Conservation (phyloP, 2,113 vertebrate genomes). For the Neolamprologus caudopunctatus region DNA sequence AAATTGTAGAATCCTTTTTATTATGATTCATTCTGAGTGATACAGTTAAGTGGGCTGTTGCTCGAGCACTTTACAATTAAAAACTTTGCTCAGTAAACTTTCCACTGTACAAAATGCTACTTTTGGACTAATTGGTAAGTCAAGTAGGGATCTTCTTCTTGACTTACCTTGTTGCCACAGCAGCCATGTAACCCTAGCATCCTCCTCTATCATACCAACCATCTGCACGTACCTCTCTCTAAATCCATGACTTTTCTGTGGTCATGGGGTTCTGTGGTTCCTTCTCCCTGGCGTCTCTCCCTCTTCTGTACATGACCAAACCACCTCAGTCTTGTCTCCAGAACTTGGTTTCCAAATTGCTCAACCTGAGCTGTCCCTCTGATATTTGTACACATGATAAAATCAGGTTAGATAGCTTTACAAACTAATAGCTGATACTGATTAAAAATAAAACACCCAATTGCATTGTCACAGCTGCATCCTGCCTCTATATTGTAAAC, state of each 20-base stretch:
- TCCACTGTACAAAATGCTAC: background rate
- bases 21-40: background rate
- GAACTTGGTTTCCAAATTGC: background rate
- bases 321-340: background rate
- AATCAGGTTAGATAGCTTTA: background rate
- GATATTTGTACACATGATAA: background rate
- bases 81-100: background rate
- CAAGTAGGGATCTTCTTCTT: background rate
- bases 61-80: background rate
- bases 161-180: background rate
- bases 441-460: background rate
- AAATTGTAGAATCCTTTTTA: background rate
- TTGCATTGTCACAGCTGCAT: background rate
- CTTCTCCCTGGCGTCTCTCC: background rate
- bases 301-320: background rate
- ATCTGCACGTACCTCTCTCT: background rate
- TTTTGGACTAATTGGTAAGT: background rate
- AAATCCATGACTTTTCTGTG: background rate
- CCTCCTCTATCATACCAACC: background rate
- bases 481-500: background rate
- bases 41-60: background rate
- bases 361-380: background rate
- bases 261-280: background rate
- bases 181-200: background rate
- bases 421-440: background rate